Evolutionary conservation across 92 coral and sea anemone genomes (phyloP), one percentile per base, ranked within the genome.

Genomic region (Palythoa grandis): DNA sequence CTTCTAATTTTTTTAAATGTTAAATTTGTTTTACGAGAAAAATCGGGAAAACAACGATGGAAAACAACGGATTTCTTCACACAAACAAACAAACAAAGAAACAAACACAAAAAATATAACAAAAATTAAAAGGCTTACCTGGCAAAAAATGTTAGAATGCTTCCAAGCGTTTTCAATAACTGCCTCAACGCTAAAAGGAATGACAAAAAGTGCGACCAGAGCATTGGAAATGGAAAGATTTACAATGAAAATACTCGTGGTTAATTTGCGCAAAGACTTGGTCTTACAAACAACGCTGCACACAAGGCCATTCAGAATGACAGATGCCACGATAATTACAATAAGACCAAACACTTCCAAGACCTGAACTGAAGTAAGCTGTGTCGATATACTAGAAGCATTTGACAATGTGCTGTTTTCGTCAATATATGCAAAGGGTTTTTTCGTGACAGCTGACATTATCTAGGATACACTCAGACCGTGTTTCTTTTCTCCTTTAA

Each of bases 221-320:
- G 91, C 91, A 74, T 95, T 96, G 29, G 98, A 93, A 71, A 96
- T 72, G 12, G 93, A 94, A 78, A 96, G 83, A 71, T 96, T 96
- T 23, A 96, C 78, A 16, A 96, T 95, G 57, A 96, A 94, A 17
- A 96, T 87, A 72, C 92, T 96, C n/a, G 98, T 93, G 38, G 98
- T 90, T 39, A 91, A 83, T 53, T 85, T 83, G 15, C 92, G 86
- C 12, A 94, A 67, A 43, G 92, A 88, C 52, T 94, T 96, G 83
- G 87, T 89, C 40, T 88, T 78, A 74, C 90, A 88, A 70, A 96
- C 89, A 29, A 96, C 97, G 15, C 78, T 82, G 61, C 90, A 92
- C 11, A 93, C 91, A 10, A 95, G 89, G 23, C 86, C 77, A 79
- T 96, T 96, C 65, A 96, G 47, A 7, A 88, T 15, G 38, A 96